These are phyloP conservation scores for Apamea sordens DNA, from an alignment of 2,888 invertebrate genomes.

Conservation along the genomic window DNA sequence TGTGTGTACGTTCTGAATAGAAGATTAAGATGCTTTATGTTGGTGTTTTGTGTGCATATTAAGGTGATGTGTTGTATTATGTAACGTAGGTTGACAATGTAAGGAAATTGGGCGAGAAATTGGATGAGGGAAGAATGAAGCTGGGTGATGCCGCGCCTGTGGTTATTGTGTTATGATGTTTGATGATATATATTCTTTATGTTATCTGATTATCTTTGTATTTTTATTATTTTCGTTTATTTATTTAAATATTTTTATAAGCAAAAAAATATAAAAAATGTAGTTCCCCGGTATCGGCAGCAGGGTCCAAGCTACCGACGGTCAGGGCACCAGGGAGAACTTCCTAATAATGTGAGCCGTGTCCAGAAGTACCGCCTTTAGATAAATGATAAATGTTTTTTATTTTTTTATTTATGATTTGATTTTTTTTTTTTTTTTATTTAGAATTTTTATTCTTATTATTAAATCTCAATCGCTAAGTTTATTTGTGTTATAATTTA, in stretches of 20 bases:
- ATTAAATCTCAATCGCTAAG: neutral
- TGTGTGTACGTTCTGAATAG: conserved; percentile 69
- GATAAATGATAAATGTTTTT: too few relatives aligned
- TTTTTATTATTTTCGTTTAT: neutral
- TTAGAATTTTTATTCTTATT: neutral
- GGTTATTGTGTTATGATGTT: neutral
- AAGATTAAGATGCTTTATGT: conserved; percentile 56
- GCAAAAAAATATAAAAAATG: neutral
- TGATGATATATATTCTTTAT: neutral
- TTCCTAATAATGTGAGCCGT: too few relatives aligned
- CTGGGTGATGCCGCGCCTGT: neutral
- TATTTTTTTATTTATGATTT: too few relatives aligned
- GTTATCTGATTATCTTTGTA: neutral
- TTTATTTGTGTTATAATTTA: neutral
- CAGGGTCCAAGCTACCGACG: neutral
- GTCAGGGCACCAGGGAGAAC: neutral
- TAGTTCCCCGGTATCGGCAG: too few relatives aligned
- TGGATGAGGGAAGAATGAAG: neutral
- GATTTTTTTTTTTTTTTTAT: too few relatives aligned
- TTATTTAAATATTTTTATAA: neutral
- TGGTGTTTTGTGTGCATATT: conserved; percentile 52
- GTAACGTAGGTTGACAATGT: conserved; percentile 23
- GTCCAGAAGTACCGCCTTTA: neutral
- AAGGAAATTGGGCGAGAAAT: conserved; percentile 32
- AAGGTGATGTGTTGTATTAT: conserved; percentile 39